Evolutionary conservation across 2,113 vertebrate genomes (phyloP), one percentile per base, ranked within the genome.

Genomic region (Ophthalmolycus amberensis): DNA sequence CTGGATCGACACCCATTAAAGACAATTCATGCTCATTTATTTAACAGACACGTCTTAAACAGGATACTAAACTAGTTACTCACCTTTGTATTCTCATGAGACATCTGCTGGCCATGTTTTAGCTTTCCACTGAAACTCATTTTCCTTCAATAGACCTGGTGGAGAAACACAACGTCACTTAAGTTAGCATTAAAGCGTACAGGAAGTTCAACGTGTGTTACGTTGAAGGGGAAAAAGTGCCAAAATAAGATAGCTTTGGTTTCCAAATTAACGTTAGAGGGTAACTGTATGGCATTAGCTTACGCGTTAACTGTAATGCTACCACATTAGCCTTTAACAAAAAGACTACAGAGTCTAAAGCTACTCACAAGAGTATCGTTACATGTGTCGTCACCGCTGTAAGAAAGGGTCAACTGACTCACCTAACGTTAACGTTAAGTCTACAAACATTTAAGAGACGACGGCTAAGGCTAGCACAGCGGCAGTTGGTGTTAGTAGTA

Each of bases 41-140:
- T 9, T 12, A 1, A 16, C 8, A 0, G 9, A 7, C 14, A 38
- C 44, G 64, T 14, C 20, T 54, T 0, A 56, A 12, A 38, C 0
- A 9, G 8, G 8, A 11, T 8, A 4, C 6, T 18, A 16, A 22
- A 6, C 5, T 2, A 18, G 18, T 20, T 15, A 70, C 65, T 88
- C 94, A 98, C 97, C 95, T 95, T 93, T n/a, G 94, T 32, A 27
- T 94, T 94, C 83, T 94, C 94, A 15, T 94, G 72, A 0, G 92
- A 73, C 70, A 34, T 91, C 1, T 94, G 95, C 0, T 92, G 95
- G 1, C 5, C 11, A 0, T 37, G 32, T 50, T 94, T 96, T 25
- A 92, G 85, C 63, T 95, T 97, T 90, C 93, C 94, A 83, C 63
- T 94, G 71, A 91, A 80, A 91, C 87, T 95, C 96, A 96, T 95